Evolutionary conservation across 2,888 invertebrate species (phyloP), one percentile per base, ranked within the genome.

Genomic region (Pristionchus japonicus): DNA sequence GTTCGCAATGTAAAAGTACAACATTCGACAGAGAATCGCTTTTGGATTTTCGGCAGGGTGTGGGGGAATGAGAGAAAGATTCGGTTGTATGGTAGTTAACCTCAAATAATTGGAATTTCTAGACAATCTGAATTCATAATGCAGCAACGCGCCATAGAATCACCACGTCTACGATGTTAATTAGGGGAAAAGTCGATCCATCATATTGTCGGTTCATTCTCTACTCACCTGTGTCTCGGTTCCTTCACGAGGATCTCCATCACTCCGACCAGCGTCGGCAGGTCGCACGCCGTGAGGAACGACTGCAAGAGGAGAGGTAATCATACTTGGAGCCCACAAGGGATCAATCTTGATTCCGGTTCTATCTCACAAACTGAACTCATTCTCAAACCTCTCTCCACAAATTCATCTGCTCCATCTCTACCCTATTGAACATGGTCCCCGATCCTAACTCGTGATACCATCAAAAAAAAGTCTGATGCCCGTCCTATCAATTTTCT

Each of bases 191-290:
- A n/a, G n/a, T n/a, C n/a, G n/a, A n/a, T 17, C 31, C 74, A 31
- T 6, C 20, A 7, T 11, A 37, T 80, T 80, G 43, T 43, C n/a
- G 13, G 52, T n/a, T 84, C 23, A 4, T 20, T 34, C n/a, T 13
- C 57, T n/a, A 34, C 61, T 27, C 20, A 86, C 87, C 87, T 52
- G 47, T 87, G 52, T 40, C 87, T 34, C 37, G 31, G 57, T 40
- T 87, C 80, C 61, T 87, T 87, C n/a, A 80, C 40, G 1, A 87
- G 52, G 52, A 57, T 87, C 40, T 77, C 40, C 13, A 37, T 34
- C 20, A 87, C 87, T 23, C 77, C 57, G 9, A 37, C 7, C n/a
- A 87, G 52, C 0, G 61, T 47, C 3, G 27, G n/a, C 11, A 80
- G 57, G 9, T 47, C 49, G n/a, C 87, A 87, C 34, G 61, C 49